phyloP scores from a whole-genome alignment of 2,888 invertebrate species.

The Pomacea canaliculata region DNA sequence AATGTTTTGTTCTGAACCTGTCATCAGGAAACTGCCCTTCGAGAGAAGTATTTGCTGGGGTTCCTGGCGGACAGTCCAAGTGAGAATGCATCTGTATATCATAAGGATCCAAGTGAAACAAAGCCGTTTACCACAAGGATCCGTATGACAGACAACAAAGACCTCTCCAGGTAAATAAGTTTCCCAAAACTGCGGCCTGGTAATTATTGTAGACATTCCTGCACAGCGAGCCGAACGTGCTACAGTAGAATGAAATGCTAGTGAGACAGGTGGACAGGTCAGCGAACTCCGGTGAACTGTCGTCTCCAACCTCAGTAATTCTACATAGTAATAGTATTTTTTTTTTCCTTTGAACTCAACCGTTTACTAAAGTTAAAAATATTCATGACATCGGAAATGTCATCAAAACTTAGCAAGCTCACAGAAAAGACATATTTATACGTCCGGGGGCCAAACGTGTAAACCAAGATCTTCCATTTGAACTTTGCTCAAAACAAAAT shows the following conservation, averaged over 20 bases:
- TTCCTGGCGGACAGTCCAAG: slow-evolving; percentile 32
- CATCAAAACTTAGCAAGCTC: not conserved
- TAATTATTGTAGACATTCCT: too few relatives aligned
- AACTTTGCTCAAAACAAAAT: too few relatives aligned
- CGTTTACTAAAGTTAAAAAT: too few relatives aligned
- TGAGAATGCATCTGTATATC: slow-evolving; percentile 29
- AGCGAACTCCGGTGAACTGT: too few relatives aligned
- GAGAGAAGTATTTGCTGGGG: slow-evolving; percentile 45
- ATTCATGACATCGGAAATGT: not conserved
- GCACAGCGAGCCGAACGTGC: too few relatives aligned
- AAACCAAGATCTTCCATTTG: too few relatives aligned
- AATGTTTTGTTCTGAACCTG: not conserved
- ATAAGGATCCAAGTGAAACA: slow-evolving; percentile 17
- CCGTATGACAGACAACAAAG: slow-evolving; percentile 49
- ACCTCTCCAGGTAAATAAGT: slow-evolving; percentile 39
- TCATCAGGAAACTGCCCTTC: slow-evolving; percentile 43
- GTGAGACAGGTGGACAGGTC: not conserved
- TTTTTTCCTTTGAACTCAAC: too few relatives aligned
- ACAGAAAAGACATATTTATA: not conserved
- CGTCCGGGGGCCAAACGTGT: too few relatives aligned
- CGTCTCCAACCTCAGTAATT: too few relatives aligned
- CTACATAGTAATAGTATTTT: too few relatives aligned
- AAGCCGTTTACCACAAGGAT: slow-evolving; percentile 43
- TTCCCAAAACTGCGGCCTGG: not conserved
- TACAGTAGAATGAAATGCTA: not conserved